Evolutionary conservation across 2,113 vertebrate genomes (phyloP).

Genomic region (Bubalus kerabau): DNA sequence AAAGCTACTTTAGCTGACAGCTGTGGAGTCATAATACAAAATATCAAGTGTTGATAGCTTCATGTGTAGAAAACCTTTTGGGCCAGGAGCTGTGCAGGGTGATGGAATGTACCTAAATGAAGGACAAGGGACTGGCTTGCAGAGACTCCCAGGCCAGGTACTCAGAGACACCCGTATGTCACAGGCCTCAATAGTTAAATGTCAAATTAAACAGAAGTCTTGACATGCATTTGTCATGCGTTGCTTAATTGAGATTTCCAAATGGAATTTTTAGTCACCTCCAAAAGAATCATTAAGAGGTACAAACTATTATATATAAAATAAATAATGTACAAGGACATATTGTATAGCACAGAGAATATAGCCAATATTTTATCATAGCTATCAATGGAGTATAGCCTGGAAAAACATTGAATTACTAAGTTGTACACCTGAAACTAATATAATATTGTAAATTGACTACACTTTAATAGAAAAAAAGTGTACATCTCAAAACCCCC

Average conservation of each 20-base stretch:
- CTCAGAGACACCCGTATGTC: background rate
- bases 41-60: background rate
- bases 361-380: background rate
- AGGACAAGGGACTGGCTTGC: background rate
- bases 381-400: background rate
- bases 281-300: background rate
- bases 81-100: background rate
- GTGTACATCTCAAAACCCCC: background rate
- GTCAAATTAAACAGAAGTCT: background rate
- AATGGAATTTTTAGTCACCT: background rate
- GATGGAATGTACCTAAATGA: background rate
- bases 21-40: background rate
- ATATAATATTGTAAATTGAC: background rate
- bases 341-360: background rate
- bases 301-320: background rate
- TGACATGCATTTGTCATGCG: background rate
- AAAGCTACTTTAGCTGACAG: background rate
- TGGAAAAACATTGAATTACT: background rate
- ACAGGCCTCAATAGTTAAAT: background rate
- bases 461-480: background rate
- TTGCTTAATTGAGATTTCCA: background rate
- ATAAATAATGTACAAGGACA: background rate
- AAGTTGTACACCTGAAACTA: background rate
- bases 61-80: background rate
- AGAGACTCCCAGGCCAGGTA: background rate